A percentile compares a stretch with the other conserved stretches of the same genome.
phyloP scores from a whole-genome alignment of 2,797 vertebrate genomes.

The Pteropus rufus region DNA sequence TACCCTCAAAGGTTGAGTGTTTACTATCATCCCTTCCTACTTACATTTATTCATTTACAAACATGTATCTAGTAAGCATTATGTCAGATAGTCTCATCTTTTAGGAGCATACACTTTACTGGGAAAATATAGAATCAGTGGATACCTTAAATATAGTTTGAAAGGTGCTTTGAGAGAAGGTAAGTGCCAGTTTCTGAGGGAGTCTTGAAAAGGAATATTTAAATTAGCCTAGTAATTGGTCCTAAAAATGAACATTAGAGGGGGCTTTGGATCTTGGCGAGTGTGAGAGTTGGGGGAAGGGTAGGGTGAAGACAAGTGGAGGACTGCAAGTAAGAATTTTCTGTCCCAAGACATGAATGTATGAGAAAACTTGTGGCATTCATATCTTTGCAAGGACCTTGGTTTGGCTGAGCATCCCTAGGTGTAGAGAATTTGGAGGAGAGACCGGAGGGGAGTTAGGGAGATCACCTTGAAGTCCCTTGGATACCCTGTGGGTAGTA shows the following conservation, averaged over 20 bases:
- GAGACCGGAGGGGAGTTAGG: neutral
- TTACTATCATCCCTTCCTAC: neutral
- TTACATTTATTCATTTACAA: neutral
- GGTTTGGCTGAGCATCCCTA: neutral
- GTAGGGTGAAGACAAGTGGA: neutral
- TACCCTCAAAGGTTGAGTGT: neutral
- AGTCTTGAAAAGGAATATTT: neutral
- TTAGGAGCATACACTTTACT: neutral
- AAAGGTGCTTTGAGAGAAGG: neutral
- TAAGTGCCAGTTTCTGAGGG: neutral
- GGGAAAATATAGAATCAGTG: neutral
- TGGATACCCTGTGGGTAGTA: neutral
- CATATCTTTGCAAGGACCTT: neutral
- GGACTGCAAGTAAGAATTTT: neutral
- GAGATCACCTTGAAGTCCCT: neutral
- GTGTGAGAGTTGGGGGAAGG: neutral
- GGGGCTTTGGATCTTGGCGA: neutral
- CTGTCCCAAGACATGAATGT: neutral
- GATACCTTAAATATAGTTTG: neutral
- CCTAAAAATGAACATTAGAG: neutral
- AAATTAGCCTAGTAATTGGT: neutral
- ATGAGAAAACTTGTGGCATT: neutral
- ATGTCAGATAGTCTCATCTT: neutral
- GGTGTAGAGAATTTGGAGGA: neutral
- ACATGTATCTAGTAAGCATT: neutral